Base-by-base conservation (phyloP, 2,797 vertebrate genomes). In the Poecilia gillii region DNA sequence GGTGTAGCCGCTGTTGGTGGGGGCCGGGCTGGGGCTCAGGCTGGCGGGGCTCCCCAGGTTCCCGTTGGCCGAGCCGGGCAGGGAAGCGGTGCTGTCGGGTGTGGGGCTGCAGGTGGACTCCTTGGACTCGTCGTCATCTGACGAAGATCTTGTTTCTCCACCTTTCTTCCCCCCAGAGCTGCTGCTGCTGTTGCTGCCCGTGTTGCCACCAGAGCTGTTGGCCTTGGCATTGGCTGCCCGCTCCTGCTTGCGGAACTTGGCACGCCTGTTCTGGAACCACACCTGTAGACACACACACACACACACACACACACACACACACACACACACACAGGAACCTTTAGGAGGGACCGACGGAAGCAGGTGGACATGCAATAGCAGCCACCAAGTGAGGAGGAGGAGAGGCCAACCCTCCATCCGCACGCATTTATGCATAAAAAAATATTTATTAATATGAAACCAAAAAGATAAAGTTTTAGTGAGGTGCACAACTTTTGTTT, bases 41-140 rank as follows among this genome's bases (percentile, higher is more conserved):
- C 97, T 97, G 86, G 94, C 95, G 0, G 97, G 97, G 81, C 97
- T 98, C 87, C 96, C 96, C 80, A 98, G 85, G 93, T 95, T 95
- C 0, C 96, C 96, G 1, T 83, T 92, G 79, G 90, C 93, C 0
- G 97, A 95, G 3, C 96, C 93, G 0, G 97, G 96, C 90, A 98
- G 93, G 6, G 97, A 98, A 12, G 97, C 98, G 2, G 98, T 99
- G 96, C 98, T 99, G 96, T 99, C 98, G 0, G 98, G 98, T 0
- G 98, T 98, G 41, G 97, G 97, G 94, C 97, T 99, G 95, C 98
- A 99, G 89, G 96, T 98, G 91, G 98, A 97, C 80, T 98, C 98
- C 88, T 99, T 99, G 85, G 97, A 98, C 84, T 99, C 98, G 3
- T 99, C 98, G 3, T 99, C 98, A 33, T 99, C 98, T 0, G 98